Base-by-base conservation (phyloP, 2,888 invertebrate species). In the Amphimallon solstitiale region DNA sequence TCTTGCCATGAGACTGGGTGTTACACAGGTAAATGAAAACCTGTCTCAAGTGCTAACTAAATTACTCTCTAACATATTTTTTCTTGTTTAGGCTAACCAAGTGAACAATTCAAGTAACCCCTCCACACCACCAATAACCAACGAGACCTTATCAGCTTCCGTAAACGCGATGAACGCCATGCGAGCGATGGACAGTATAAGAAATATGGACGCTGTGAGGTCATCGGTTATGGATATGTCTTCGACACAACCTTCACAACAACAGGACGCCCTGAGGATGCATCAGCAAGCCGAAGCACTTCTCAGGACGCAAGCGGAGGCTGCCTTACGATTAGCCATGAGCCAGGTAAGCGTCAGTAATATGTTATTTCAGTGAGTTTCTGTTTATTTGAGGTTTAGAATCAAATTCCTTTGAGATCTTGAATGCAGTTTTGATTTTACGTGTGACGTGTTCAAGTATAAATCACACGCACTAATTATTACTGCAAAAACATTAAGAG, bases 261-360 rank as follows among this genome's bases (percentile, higher is more conserved):
- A 80, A 61, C 81, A 82, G 64, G 82, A 83, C 66, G 84, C 83
- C 40, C 80, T 84, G 5, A 77, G 83, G 73, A 82, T 86, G 80
- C 83, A 85, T 70, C 82, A 82, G 68, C 93, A 93, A 77, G 90
- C 91, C 75, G 93, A 93, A 80, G 92, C 92, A 0, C 84, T 94
- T 59, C 84, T 95, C 17, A 86, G 94, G 77, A 92, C 92, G 73
- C 94, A 95, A 77, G 94, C 94, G 0, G 94, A 94, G 80, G 93
- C 93, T 0, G 91, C 92, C 4, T 84, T 95, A 37, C 86, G 94
- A 75, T 81, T 94, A 66, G 94, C 94, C 35, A 94, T 94, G 71
- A 88, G 89, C 6, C 91, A 92, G 77, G 90, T 77, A 68, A 67
- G 71, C 29, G 2, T 29, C 5, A 9, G 6, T n/a, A 12, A 12